These are phyloP conservation scores for Octodon degus DNA, from an alignment of 2,113 vertebrate species.

Conservation along the genomic window DNA sequence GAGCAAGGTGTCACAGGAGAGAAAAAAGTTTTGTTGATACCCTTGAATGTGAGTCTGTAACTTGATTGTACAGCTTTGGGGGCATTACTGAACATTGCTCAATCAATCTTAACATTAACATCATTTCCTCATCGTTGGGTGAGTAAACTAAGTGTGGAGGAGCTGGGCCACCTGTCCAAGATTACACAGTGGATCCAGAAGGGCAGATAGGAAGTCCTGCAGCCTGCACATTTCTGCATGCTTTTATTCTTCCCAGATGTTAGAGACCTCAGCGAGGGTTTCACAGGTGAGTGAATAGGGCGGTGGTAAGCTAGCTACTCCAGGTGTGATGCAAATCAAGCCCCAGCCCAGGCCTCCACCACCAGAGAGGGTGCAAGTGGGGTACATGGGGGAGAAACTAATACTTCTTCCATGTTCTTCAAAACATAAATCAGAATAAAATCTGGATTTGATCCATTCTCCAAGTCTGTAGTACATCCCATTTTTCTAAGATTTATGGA, in stretches of 20 bases:
- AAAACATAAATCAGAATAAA: conserved; percentile 13
- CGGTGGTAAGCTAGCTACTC: neutral
- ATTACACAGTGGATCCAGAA: neutral
- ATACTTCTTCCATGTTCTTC: conserved; percentile 24
- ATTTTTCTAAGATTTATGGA: conserved; percentile 59
- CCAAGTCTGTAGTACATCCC: conserved; percentile 7
- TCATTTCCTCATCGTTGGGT: neutral
- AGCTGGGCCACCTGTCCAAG: neutral
- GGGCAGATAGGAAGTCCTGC: neutral
- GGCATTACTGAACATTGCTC: neutral
- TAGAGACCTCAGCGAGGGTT: neutral
- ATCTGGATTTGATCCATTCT: conserved; percentile 15
- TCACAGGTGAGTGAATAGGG: neutral
- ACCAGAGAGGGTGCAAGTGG: neutral
- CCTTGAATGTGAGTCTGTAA: neutral
- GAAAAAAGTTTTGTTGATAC: neutral
- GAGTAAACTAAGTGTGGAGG: neutral
- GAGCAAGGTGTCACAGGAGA: neutral
- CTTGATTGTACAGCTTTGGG: neutral
- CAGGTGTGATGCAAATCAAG: neutral
- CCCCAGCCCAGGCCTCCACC: neutral
- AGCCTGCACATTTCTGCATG: neutral
- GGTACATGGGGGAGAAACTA: rapidly evolving
- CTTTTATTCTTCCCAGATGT: neutral
- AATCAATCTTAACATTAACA: neutral